These are phyloP conservation scores for Panzeria rudis DNA, from an alignment of 2,888 invertebrate genomes.

Conservation along the genomic window DNA sequence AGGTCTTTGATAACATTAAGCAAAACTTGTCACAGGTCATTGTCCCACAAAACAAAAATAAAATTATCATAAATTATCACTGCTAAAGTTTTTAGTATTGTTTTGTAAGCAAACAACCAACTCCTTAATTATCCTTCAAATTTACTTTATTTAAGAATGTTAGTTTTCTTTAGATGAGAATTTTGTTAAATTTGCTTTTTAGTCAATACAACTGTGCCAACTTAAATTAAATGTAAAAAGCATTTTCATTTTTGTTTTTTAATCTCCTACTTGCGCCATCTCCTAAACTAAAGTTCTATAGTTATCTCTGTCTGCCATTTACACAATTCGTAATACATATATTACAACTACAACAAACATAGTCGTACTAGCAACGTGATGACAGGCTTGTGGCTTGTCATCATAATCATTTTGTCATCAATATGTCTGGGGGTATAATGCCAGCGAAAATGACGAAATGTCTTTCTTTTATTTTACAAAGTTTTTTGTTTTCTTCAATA, in stretches of 20 bases:
- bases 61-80: slow-evolving; percentile 32
- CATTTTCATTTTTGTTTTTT: slow-evolving; percentile 23
- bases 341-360: slow-evolving; percentile 15
- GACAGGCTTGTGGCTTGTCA: slow-evolving; percentile 75
- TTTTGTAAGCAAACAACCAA: slow-evolving; percentile 32
- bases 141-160: slow-evolving; percentile 18
- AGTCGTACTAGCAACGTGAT: slow-evolving; percentile 59
- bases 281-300: slow-evolving; percentile 6
- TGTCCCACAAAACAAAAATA: slow-evolving; percentile 20
- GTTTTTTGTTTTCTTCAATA: slow-evolving; percentile 4
- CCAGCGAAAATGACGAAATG: slow-evolving; percentile 72
- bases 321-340: background rate
- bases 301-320: slow-evolving; percentile 37
- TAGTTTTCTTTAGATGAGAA: background rate
- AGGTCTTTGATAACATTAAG: background rate
- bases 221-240: background rate
- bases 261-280: slow-evolving; percentile 23
- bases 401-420: slow-evolving; percentile 82
- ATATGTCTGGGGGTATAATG: slow-evolving; percentile 80
- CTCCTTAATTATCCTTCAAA: slow-evolving; percentile 54
- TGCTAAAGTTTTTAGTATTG: background rate
- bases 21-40: slow-evolving; percentile 21
- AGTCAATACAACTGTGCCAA: slow-evolving; percentile 29
- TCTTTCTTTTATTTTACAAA: slow-evolving; percentile 51
- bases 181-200: slow-evolving; percentile 17